Percentiles rank a stretch among this genome's conserved stretches.
Conservation (phyloP, 2,113 vertebrate genomes). For the Crocuta crocuta region DNA sequence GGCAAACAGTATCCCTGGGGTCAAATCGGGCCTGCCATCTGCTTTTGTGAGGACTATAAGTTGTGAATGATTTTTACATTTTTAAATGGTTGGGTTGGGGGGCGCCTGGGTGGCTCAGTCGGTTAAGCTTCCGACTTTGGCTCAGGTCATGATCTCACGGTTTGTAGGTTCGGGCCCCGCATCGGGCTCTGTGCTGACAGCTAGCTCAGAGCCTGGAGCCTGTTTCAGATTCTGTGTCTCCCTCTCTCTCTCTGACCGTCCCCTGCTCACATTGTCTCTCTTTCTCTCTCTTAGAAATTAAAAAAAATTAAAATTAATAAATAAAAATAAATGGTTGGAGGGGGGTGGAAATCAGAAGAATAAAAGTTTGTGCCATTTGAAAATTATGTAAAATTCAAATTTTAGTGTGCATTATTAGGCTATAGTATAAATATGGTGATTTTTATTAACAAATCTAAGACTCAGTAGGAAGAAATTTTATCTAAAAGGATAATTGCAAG, state of each 20-base stretch:
- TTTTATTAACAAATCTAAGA: constrained; percentile 13
- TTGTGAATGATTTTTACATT: background rate
- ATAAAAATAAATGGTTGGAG: no score
- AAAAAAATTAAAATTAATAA: no score
- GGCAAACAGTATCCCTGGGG: background rate
- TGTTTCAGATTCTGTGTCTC: no score
- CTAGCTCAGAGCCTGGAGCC: no score
- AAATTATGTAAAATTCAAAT: constrained; percentile 51
- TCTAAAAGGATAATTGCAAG: background rate
- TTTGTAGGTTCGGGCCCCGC: no score
- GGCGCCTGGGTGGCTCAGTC: no score
- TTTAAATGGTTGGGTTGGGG: background rate
- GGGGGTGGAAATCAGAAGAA: background rate
- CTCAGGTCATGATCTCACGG: no score
- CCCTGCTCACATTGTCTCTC: no score
- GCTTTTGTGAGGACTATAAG: background rate
- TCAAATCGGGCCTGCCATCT: background rate
- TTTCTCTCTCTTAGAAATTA: no score
- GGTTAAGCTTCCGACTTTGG: no score
- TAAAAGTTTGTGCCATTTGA: background rate
- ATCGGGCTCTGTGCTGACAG: no score
- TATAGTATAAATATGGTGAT: background rate
- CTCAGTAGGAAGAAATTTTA: background rate
- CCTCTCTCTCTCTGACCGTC: no score
- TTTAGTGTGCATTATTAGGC: background rate